A percentile compares a stretch with the other conserved stretches of the same genome.
phyloP scores from a whole-genome alignment of 2,888 invertebrate genomes.

The Saturnia pavonia region DNA sequence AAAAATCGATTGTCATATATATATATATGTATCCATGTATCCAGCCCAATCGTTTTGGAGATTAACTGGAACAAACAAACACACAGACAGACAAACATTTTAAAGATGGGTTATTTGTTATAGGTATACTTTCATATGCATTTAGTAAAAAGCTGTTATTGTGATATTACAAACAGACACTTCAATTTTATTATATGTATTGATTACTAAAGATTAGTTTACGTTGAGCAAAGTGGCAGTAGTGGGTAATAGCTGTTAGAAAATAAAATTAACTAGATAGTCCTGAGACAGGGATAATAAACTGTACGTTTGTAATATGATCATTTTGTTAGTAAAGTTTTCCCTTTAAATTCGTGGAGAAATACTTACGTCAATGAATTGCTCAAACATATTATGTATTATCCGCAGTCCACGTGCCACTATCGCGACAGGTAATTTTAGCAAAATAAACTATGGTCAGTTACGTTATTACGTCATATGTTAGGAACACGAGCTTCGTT shows the following conservation, averaged over 20 bases:
- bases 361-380: not conserved
- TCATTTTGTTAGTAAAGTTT: not conserved
- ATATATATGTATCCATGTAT: no score
- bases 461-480: not conserved
- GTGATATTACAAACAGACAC: no score
- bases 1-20: no score
- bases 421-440: not conserved
- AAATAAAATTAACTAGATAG: not conserved
- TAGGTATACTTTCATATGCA: no score
- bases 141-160: no score
- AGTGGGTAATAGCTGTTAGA: not conserved
- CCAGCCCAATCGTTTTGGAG: no score
- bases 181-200: no score
- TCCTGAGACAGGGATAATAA: not conserved
- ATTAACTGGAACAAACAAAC: no score
- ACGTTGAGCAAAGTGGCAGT: no score
- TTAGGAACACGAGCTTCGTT: not conserved
- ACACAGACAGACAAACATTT: no score
- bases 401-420: not conserved
- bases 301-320: not conserved
- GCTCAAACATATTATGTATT: not conserved
- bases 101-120: no score
- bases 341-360: not conserved
- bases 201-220: not conserved
- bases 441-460: not conserved